These are phyloP conservation scores for Leucoraja ocellata DNA, from an alignment of 2,797 vertebrate genomes.

Conservation along the genomic window DNA sequence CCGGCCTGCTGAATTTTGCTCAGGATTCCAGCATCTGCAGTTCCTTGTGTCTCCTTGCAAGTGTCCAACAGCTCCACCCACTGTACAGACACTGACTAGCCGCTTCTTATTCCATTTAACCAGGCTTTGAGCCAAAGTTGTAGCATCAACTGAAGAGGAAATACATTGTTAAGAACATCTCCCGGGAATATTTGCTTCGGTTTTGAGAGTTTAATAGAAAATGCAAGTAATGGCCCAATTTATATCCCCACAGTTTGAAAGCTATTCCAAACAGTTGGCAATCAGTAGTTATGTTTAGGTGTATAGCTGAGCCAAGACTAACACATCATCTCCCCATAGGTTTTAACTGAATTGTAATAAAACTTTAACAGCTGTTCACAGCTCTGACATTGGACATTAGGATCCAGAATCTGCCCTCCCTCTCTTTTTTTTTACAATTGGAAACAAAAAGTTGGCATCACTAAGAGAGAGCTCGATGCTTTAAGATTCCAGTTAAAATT, in stretches of 20 bases:
- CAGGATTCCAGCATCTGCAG: too few relatives aligned
- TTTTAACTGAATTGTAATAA: slow-evolving; percentile 33
- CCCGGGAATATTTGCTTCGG: slow-evolving; percentile 15
- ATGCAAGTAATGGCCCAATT: slow-evolving; percentile 20
- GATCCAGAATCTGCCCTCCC: too few relatives aligned
- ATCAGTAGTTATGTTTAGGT: slow-evolving; percentile 6
- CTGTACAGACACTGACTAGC: neutral
- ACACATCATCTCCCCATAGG: slow-evolving; percentile 18
- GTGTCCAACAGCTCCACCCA: neutral
- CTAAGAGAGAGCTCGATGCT: neutral
- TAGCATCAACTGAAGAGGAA: slow-evolving; percentile 8
- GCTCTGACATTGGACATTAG: neutral
- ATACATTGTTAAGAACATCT: slow-evolving; percentile 21
- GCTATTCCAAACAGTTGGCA: slow-evolving; percentile 32
- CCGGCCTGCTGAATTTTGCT: too few relatives aligned
- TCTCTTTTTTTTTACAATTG: neutral
- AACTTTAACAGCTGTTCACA: slow-evolving; percentile 31
- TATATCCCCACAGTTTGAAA: slow-evolving; percentile 22
- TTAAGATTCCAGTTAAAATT: neutral
- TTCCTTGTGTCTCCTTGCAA: neutral
- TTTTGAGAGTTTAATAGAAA: slow-evolving; percentile 36
- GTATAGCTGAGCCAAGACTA: slow-evolving; percentile 15
- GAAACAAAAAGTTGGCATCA: neutral
- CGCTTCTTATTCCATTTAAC: neutral
- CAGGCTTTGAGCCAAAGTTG: neutral